Conservation (phyloP, 2,888 invertebrate genomes). For the Resseliella maxima region DNA sequence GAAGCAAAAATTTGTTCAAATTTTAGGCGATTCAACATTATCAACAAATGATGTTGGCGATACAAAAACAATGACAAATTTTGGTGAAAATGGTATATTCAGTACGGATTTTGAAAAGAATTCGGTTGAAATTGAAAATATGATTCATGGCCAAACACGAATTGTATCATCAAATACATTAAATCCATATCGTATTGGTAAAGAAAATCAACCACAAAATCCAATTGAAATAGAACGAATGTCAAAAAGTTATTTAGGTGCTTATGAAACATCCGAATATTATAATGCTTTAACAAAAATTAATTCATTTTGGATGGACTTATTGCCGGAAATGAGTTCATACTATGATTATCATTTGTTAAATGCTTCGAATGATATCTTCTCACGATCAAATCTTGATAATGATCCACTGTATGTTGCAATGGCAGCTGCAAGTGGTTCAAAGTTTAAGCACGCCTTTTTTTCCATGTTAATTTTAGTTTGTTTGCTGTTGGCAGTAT, state of each 20-base stretch:
- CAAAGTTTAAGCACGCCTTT: slow-evolving; percentile 67
- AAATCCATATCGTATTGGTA: slow-evolving; percentile 58
- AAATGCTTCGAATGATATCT: background rate
- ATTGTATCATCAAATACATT: slow-evolving; percentile 58
- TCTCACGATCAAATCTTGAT: background rate
- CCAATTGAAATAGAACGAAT: background rate
- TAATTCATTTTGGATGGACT: slow-evolving; percentile 65
- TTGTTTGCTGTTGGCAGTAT: slow-evolving; percentile 64
- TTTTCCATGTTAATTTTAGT: slow-evolving; percentile 66
- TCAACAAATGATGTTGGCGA: background rate
- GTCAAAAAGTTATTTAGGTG: slow-evolving; percentile 58
- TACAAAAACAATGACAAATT: background rate
- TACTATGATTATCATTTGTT: background rate
- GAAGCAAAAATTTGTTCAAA: slow-evolving; percentile 64
- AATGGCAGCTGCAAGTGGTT: slow-evolving; percentile 36
- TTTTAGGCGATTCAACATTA: slow-evolving; percentile 62
- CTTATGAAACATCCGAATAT: slow-evolving; percentile 60
- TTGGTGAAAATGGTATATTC: slow-evolving; percentile 57
- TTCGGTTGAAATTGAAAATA: slow-evolving; percentile 63
- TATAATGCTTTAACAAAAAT: slow-evolving; percentile 64
- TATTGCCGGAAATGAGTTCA: slow-evolving; percentile 62
- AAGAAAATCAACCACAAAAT: slow-evolving; percentile 34
- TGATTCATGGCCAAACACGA: slow-evolving; percentile 60
- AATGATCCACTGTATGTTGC: background rate
- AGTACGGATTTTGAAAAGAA: slow-evolving; percentile 61